Evolutionary conservation across 2,797 vertebrate genomes (phyloP).

Genomic region (Falco biarmicus): DNA sequence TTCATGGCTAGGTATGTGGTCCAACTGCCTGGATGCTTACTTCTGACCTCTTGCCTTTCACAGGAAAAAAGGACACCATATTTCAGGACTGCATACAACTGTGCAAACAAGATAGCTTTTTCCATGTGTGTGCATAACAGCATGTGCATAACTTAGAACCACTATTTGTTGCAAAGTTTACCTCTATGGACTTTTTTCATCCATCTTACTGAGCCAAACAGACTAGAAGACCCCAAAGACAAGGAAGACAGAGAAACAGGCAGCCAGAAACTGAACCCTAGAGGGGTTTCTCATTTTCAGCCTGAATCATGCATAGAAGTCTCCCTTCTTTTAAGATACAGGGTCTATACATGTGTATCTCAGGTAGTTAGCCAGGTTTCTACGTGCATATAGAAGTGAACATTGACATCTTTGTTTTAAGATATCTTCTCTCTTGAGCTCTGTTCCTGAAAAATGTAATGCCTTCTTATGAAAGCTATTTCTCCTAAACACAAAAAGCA

Average conservation of each 20-base stretch:
- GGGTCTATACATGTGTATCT: neutral
- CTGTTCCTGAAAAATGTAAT: neutral
- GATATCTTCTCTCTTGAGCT: neutral
- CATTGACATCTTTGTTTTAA: neutral
- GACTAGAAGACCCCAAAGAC: neutral
- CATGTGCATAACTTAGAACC: neutral
- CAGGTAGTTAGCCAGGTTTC: neutral
- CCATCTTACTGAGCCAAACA: neutral
- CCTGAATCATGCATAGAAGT: neutral
- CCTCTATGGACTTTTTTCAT: neutral
- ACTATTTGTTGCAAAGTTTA: neutral
- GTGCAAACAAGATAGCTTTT: neutral
- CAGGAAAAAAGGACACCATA: neutral
- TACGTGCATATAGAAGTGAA: neutral
- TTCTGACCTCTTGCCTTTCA: neutral
- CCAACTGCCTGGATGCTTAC: neutral
- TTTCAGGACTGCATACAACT: neutral
- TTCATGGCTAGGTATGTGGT: neutral
- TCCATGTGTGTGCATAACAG: neutral
- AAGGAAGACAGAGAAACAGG: neutral
- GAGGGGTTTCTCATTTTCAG: neutral
- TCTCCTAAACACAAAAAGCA: neutral
- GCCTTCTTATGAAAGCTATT: neutral
- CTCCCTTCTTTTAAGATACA: neutral
- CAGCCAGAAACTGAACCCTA: neutral